Base-by-base conservation (phyloP, 2,888 invertebrate genomes). In the Brenthis daphne region DNA sequence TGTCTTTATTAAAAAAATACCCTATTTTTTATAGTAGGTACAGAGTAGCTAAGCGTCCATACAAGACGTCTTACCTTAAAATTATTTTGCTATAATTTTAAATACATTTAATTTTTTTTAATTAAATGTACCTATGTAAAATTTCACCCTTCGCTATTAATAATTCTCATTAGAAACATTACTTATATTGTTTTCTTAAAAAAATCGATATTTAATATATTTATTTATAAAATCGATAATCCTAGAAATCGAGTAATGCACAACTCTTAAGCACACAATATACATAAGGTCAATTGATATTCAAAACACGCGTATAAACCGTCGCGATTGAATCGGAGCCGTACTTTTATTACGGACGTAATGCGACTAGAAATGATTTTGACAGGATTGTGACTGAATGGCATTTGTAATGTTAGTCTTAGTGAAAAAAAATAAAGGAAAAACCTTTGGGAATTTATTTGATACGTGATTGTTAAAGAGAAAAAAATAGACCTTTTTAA, bases 321-420 rank as follows among this genome's bases (percentile, higher is more conserved):
- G 58, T 43, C 64, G 14, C 61, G 56, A 65, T 70, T 63, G 60
- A 64, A 61, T 61, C 56, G 64, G 56, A 24, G 51, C 47, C 55
- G 64, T 43, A 67, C 33, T 47, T 43, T 24, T 43, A 33, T 64
- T 64, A 57, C 55, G 48, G 29, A 54, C 58, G 54, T 58, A 58
- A 68, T 54, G 54, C 33, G 64, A 37, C 47, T 68, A 14, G 20
- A 60, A 64, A 64, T 57, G 68, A 64, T 43, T 68, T 67, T 61
- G 57, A 65, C 60, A 64, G 50, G 64, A 70, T 64, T 67, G 51
- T 16, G 55, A 65, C 56, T 43, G 13, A 69, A 65, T 56, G 12
- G 61, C 56, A 53, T 66, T 63, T 50, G 48, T 58, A 33, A 29
- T 50, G 29, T 60, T 29, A 60, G 60, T 50, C 12, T 60, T 60